Evolutionary conservation across 2,797 vertebrate genomes (phyloP), one percentile per base, ranked within the genome.

Genomic region (Ceyx erithaca): DNA sequence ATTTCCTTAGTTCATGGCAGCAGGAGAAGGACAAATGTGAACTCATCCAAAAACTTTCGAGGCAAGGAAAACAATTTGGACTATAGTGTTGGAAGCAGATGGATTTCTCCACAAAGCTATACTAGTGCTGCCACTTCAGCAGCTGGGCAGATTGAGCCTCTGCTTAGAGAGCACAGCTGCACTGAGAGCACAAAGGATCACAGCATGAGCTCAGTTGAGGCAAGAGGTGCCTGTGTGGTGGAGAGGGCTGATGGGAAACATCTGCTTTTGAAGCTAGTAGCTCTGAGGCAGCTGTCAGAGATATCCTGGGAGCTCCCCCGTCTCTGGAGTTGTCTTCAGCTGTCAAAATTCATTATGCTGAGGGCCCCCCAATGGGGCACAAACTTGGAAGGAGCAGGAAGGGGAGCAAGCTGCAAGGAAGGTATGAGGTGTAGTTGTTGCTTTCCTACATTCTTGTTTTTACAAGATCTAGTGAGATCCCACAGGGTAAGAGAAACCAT

Each of bases 201-300:
- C 64, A 79, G 58, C 61, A 43, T 31, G 55, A 79, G 57, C 59
- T 85, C 43, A 30, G 33, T 7, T 69, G 40, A 64, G 48, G 81
- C 72, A 64, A 83, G 68, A 80, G 59, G 66, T 73, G 76, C 64
- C 58, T 55, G 55, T 58, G 55, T 58, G 22, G 35, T 90, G 68
- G 75, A 28, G 48, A 83, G 33, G 10, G 37, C 66, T 92, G 85
- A 82, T 80, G 45, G 59, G 61, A 95, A 94, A 89, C 91, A 85
- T 91, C 82, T 97, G 91, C 58, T 93, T 85, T 87, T 76, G 69
- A 89, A 76, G 46, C 49, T 61, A 7, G 78, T 80, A 75, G 64
- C 88, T 92, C 54, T 81, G 58, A 92, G 67, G 37, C 92, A 91
- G 91, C 91, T 94, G 82, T 89, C 82, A 67, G 70, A 90, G 79